Evolutionary conservation across 53 echinoderm and acorn worm genomes (phyloP).

Genomic region (Crossaster papposus): DNA sequence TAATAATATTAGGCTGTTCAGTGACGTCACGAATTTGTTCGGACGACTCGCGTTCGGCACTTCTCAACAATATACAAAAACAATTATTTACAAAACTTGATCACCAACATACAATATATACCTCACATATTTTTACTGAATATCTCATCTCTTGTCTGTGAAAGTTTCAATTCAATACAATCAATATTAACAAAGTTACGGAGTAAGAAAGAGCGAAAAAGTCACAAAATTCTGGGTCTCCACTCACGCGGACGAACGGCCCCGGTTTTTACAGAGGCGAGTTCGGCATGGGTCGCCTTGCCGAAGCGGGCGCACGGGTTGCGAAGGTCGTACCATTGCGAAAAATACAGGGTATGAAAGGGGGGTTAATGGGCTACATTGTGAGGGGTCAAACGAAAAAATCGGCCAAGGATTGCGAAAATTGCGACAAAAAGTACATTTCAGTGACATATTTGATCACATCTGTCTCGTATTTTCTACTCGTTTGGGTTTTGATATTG

Average conservation of each 20-base stretch:
- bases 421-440: constrained; percentile 6
- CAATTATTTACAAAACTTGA: background rate
- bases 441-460: constrained; percentile 5
- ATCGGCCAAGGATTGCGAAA: too few species aligned
- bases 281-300: background rate
- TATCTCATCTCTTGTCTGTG: constrained; percentile 5
- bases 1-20: background rate
- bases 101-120: constrained; percentile 8
- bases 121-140: background rate
- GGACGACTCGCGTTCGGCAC: background rate
- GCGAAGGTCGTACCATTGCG: constrained; percentile 31
- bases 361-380: constrained; percentile 20
- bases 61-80: background rate
- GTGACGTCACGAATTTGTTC: constrained; percentile 10
- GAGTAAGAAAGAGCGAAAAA: constrained; percentile 5
- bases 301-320: constrained; percentile 2
- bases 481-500: constrained; percentile 11
- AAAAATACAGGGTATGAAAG: constrained; percentile 21
- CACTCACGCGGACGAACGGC: background rate
- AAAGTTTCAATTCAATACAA: too few species aligned
- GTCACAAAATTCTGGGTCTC: constrained; percentile 9
- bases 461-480: background rate
- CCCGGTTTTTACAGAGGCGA: background rate
- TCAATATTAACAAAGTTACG: constrained; percentile 21
- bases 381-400: constrained; percentile 24